Evolutionary conservation across 2,113 vertebrate species (phyloP).

Genomic region (Stegostoma tigrinum): DNA sequence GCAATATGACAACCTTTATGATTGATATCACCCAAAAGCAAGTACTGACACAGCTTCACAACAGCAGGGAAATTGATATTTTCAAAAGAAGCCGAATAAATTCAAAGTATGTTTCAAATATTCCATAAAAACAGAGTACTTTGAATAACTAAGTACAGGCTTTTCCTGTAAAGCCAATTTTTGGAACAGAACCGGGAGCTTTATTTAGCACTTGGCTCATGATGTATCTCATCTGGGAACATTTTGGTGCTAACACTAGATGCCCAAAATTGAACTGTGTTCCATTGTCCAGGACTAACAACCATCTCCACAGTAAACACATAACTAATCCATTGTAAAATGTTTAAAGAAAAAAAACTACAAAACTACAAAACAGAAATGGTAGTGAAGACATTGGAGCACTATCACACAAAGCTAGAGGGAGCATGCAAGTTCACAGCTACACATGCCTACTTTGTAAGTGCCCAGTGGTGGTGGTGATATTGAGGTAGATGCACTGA

Average conservation of each 20-base stretch:
- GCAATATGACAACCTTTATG: not conserved
- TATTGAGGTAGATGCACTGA: not conserved
- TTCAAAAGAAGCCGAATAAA: not conserved
- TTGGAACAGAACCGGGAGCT: not conserved
- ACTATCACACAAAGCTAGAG: not conserved
- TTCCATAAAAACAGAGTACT: not conserved
- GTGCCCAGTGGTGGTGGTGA: not conserved
- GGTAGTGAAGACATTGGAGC: not conserved
- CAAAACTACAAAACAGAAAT: not conserved
- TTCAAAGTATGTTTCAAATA: not conserved
- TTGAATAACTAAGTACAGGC: not conserved
- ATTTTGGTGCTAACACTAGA: not conserved
- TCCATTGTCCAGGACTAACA: not conserved
- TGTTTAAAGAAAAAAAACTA: not conserved
- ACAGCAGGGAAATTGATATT: not conserved
- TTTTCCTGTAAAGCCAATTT: not conserved
- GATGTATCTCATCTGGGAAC: constrained; percentile 4
- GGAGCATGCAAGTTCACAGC: not conserved
- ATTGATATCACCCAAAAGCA: not conserved
- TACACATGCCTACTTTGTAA: not conserved
- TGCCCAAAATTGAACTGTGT: not conserved
- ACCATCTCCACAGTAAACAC: not conserved
- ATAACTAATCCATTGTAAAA: not conserved
- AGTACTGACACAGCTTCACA: not conserved
- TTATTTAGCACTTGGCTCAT: not conserved